Percentiles rank a stretch among this genome's conserved stretches.
Evolutionary conservation across 1,140 invertebrate genomes (phyloP).

Genomic region (Metopolophium dirhodum): DNA sequence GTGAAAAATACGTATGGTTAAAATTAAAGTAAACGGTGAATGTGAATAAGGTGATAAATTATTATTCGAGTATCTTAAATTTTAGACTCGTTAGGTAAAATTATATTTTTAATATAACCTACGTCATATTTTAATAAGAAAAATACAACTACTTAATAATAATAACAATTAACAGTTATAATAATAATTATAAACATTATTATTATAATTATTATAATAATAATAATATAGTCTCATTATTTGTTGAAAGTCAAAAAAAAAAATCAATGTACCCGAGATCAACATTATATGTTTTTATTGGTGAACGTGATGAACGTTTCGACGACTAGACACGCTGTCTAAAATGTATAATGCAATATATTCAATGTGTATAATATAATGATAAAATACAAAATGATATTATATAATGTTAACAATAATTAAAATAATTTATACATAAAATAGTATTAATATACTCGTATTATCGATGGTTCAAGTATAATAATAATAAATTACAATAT

Average conservation of each 20-base stretch:
- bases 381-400: neutral
- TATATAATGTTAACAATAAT: neutral
- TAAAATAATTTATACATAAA: neutral
- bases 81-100: neutral
- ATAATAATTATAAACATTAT: too few relatives aligned
- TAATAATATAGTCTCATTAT: neutral
- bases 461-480: neutral
- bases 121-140: too few relatives aligned
- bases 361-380: neutral
- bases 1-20: neutral
- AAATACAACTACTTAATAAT: too few relatives aligned
- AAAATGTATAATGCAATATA: neutral
- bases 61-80: neutral
- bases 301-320: neutral
- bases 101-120: neutral
- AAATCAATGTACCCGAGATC: neutral
- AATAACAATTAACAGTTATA: too few relatives aligned
- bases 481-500: too few relatives aligned
- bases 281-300: neutral
- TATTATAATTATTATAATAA: neutral
- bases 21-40: neutral
- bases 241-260: constrained; percentile 1
- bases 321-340: neutral
- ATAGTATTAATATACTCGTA: neutral
- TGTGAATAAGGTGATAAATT: neutral